These are phyloP conservation scores for Drosophila athabasca DNA, from an alignment of 1,140 invertebrate genomes.

Conservation along the genomic window DNA sequence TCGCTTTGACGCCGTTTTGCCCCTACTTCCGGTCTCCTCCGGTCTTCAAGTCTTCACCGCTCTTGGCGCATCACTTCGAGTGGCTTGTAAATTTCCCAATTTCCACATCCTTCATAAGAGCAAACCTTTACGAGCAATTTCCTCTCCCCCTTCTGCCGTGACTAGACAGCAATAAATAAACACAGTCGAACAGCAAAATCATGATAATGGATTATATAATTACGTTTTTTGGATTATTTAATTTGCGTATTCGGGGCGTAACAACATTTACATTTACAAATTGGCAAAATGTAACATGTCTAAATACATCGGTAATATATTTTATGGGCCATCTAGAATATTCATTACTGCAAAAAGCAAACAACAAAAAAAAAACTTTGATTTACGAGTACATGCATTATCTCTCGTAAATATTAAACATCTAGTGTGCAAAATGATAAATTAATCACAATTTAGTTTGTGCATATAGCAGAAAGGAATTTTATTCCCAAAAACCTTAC, in stretches of 20 bases:
- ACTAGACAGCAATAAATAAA: constrained; percentile 46
- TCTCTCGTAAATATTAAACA: no score
- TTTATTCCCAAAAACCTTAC: no score
- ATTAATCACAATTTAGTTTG: no score
- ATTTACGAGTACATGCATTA: no score
- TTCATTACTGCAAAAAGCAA: no score
- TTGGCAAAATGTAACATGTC: neutral
- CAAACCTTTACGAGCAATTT: constrained; percentile 27
- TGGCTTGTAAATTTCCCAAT: constrained; percentile 45
- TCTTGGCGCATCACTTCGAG: constrained; percentile 33
- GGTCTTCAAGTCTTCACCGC: constrained; percentile 1
- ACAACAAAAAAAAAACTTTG: no score
- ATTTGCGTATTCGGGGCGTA: constrained; percentile 1
- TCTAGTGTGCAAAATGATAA: no score
- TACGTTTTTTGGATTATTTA: constrained; percentile 22
- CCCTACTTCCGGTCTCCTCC: constrained; percentile 8
- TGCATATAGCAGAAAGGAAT: no score
- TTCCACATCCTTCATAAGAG: constrained; percentile 41
- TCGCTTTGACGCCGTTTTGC: constrained; percentile 42
- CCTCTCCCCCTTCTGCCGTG: constrained; percentile 21
- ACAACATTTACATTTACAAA: constrained; percentile 23
- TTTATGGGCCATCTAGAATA: no score
- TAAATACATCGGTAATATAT: no score
- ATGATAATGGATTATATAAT: constrained; percentile 38
- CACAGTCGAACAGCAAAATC: neutral